Percentiles rank a stretch among this genome's conserved stretches.
These are phyloP conservation scores for Drosophila bunnanda DNA, from an alignment of 2,888 invertebrate genomes.

Conservation along the genomic window DNA sequence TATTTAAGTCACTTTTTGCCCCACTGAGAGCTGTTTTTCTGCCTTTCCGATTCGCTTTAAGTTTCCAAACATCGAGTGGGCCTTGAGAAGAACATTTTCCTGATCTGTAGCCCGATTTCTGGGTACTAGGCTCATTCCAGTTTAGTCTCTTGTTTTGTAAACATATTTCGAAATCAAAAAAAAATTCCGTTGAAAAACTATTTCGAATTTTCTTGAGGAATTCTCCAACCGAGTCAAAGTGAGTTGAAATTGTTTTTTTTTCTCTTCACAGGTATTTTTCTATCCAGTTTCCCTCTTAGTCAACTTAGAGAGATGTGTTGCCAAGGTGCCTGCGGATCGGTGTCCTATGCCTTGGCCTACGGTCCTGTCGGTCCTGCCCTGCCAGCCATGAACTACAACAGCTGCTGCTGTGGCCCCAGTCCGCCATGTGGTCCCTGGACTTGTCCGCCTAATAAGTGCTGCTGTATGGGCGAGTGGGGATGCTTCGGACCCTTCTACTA, in stretches of 20 bases:
- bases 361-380: slow-evolving; percentile 68
- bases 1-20: slow-evolving; percentile 43
- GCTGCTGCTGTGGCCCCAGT: slow-evolving; percentile 67
- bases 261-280: rapidly evolving
- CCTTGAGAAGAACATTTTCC: slow-evolving; percentile 41
- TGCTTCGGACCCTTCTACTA: slow-evolving; percentile 72
- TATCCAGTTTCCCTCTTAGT: not conserved
- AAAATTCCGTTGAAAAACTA: slow-evolving; percentile 38
- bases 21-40: slow-evolving; percentile 1
- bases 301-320: slow-evolving; percentile 49
- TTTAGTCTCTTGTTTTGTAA: slow-evolving; percentile 30
- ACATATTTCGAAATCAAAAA: slow-evolving; percentile 38
- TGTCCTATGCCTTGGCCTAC: slow-evolving; percentile 66
- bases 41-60: slow-evolving; percentile 4
- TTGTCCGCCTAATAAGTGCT: slow-evolving; percentile 65
- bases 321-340: slow-evolving; percentile 62
- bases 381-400: slow-evolving; percentile 69
- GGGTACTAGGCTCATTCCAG: slow-evolving; percentile 20
- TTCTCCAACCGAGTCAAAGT: slow-evolving; percentile 2
- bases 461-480: slow-evolving; percentile 59
- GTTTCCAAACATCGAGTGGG: slow-evolving; percentile 45
- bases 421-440: slow-evolving; percentile 76
- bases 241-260: slow-evolving; percentile 20
- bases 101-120: not conserved
- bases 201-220: slow-evolving; percentile 16